These are phyloP conservation scores for Labeo calbasu DNA, from an alignment of 2,797 vertebrate genomes.

Conservation along the genomic window DNA sequence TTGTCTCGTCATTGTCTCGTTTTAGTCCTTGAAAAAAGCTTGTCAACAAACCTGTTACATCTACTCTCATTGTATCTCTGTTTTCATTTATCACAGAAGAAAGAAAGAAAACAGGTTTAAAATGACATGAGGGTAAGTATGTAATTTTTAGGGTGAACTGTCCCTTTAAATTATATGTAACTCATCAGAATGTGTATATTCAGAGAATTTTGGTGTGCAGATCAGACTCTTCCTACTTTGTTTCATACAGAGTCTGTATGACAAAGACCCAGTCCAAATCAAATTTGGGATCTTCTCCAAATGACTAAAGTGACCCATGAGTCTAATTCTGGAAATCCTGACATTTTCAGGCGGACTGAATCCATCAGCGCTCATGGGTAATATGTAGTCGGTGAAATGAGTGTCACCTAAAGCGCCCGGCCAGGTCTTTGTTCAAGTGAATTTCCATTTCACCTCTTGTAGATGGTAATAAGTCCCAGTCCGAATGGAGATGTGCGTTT, in stretches of 20 bases:
- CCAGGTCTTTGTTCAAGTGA: conserved; percentile 41
- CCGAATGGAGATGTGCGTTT: conserved; percentile 48
- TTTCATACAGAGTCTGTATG: not conserved
- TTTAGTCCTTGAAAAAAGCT: too few relatives aligned
- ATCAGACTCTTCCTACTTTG: conserved; percentile 4
- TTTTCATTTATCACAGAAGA: not conserved
- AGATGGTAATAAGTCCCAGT: conserved; percentile 44
- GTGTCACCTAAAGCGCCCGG: conserved; percentile 27
- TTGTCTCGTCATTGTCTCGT: too few relatives aligned
- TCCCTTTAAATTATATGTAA: not conserved
- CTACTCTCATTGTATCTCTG: not conserved
- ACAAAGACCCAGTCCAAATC: conserved; percentile 14
- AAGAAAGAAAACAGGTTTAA: not conserved
- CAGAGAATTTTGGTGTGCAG: not conserved
- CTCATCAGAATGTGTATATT: not conserved
- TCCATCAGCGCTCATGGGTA: conserved; percentile 32
- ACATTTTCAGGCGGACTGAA: conserved; percentile 44
- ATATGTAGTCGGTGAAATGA: conserved; percentile 43
- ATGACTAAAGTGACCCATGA: conserved; percentile 23
- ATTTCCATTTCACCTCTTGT: conserved; percentile 50
- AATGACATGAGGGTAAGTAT: not conserved
- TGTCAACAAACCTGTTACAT: too few relatives aligned
- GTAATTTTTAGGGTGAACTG: not conserved
- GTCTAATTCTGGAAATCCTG: conserved; percentile 39
- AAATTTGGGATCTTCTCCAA: conserved; percentile 32